Evolutionary conservation across 2,113 vertebrate species (phyloP).

Genomic region (Gymnarchus niloticus): DNA sequence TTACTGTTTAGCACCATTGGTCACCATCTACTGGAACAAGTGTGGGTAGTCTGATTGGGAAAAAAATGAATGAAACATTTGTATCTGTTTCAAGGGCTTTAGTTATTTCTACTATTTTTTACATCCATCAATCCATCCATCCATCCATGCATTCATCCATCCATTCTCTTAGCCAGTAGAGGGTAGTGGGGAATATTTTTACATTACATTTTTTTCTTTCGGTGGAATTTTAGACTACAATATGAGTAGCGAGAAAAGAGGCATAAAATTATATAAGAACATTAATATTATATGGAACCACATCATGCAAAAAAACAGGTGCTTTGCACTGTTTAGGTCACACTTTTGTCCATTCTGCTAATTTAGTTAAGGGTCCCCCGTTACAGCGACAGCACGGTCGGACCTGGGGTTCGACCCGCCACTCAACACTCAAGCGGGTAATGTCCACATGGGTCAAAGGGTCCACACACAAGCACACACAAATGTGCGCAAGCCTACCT

Average conservation of each 20-base stretch:
- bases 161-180: background rate
- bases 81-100: background rate
- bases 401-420: background rate
- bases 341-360: too few species aligned
- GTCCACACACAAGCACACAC: background rate
- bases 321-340: too few species aligned
- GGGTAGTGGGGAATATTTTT: background rate
- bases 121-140: background rate
- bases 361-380: too few species aligned
- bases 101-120: background rate
- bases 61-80: background rate
- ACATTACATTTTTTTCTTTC: background rate
- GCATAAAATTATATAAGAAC: background rate
- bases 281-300: background rate
- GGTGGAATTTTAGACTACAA: background rate
- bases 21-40: constrained; percentile 1
- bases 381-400: too few species aligned
- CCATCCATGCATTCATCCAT: too few species aligned
- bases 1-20: background rate
- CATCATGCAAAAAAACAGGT: background rate
- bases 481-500: constrained; percentile 65
- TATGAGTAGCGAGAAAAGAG: background rate
- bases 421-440: too few species aligned
- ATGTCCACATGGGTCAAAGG: background rate
- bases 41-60: background rate